These are phyloP conservation scores for Pelecanoides urinatrix DNA, from an alignment of 2,113 vertebrate genomes.

Conservation along the genomic window DNA sequence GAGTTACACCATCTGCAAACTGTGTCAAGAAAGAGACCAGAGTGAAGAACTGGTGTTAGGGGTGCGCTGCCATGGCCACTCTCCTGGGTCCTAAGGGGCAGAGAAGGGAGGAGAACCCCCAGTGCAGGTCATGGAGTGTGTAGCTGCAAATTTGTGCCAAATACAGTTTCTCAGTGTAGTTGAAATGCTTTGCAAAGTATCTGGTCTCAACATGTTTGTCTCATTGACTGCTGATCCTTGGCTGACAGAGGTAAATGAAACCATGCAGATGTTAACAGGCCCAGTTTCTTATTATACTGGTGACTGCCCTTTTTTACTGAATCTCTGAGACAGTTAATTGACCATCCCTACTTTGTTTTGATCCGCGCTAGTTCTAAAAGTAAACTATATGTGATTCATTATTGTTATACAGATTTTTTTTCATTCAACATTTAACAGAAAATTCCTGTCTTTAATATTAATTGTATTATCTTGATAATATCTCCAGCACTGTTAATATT, in stretches of 20 bases:
- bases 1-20: background rate
- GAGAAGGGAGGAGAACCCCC: background rate
- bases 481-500: background rate
- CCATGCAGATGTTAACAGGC: background rate
- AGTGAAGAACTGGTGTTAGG: background rate
- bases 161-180: background rate
- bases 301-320: background rate
- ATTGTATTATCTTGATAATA: background rate
- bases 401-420: background rate
- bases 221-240: background rate
- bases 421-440: background rate
- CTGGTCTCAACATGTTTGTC: background rate
- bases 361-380: background rate
- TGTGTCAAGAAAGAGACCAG: background rate
- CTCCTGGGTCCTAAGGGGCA: background rate
- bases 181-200: background rate
- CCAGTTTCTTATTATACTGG: background rate
- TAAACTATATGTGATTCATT: background rate
- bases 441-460: background rate
- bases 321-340: background rate
- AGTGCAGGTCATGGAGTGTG: background rate
- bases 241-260: background rate
- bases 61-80: fast-evolving
- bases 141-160: background rate
- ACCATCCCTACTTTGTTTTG: background rate